Base-by-base conservation (phyloP, 2,888 invertebrate species). In the Melieria crassipennis region DNA sequence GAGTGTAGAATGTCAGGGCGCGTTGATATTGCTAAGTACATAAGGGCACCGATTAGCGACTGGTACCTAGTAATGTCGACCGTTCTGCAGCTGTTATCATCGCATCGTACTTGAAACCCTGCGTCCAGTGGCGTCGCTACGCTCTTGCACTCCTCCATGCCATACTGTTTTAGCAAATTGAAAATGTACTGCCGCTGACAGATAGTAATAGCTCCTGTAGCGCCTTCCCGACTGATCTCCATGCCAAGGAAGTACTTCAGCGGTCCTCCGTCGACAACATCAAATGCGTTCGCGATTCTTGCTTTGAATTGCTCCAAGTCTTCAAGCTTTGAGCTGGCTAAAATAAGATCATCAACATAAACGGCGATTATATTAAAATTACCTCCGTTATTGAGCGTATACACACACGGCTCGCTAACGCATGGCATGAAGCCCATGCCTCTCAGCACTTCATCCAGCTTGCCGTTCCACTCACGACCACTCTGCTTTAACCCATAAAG, bases 1-100 rank as follows among this genome's bases (percentile, higher is more conserved):
- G 55, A 52, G n/a, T 65, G 65, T 45, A 56, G 16, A 45, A 65
- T 52, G 13, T 65, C 52, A 9, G 65, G 55, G 9, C 65, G 55
- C 7, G 65, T 65, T 10, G 55, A 11, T 7, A 65, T 65, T 10
- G 65, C 68, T 30, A 72, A 13, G 6, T 72, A 70, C 62, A 69
- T 70, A 10, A 74, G 16, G 3, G 70, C 68, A 10, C 75, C 73
- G 45, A 75, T 73, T 5, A 75, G 9, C 5, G 77, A 71, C 57
- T 75, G 75, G 62, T 74, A 75, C 9, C 57, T 30, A 43, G 65
- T 72, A 9, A 9, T 7, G 48, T 75, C 61, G 11, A 56, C 69
- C 6, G 52, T 60, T 11, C 60, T 43, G 43, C 67, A 73, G 0
- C 64, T 46, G 10, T 47, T 7, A 0, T 66, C 48, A 2, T 61